Base-by-base conservation (phyloP, 2,888 invertebrate genomes). In the Diogma glabrata region DNA sequence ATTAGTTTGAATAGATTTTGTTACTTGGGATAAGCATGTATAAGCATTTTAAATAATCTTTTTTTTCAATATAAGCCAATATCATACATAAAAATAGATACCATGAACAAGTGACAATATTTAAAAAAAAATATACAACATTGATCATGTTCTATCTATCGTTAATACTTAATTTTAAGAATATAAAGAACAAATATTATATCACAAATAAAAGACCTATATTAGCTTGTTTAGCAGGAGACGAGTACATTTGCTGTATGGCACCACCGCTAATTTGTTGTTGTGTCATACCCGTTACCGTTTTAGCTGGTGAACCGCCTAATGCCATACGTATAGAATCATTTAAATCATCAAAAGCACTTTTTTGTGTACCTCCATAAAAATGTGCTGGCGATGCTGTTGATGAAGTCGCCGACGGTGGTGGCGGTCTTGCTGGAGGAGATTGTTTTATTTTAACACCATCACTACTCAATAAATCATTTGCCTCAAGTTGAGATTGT, bases 301-400 rank as follows among this genome's bases (percentile, higher is more conserved):
- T 59, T 57, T 70, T 70, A 50, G 72, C 71, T 48, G 79, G 79
- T 50, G 79, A 79, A 53, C 79, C 78, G 48, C 81, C 81, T 61
- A 82, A 74, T 48, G 80, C 79, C 75, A 79, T 77, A 53, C 79
- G 73, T 71, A 82, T 81, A 52, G 75, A 79, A 62, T 81, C 80
- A 62, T 81, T 81, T 57, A 82, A 74, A 60, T 81, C 81, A 62
- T 81, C 81, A 65, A 81, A 77, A 28, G 81, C 81, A 58, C 78
- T 79, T 61, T 79, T 81, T 48, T 76, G 75, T 17, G 68, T 62
- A 47, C 62, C 59, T 28, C 14, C 9, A 28, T 16, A n/a, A 4
- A 23, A 24, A 22, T 48, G 48, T 28, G 23, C 40, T 20, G 51
- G 38, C 47, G 49, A 19, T 43, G 47, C 33, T 14, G 47, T 17